A percentile compares a stretch with the other conserved stretches of the same genome.
Evolutionary conservation across 2,888 invertebrate genomes (phyloP).

Genomic region (Cerceris ruficornis): DNA sequence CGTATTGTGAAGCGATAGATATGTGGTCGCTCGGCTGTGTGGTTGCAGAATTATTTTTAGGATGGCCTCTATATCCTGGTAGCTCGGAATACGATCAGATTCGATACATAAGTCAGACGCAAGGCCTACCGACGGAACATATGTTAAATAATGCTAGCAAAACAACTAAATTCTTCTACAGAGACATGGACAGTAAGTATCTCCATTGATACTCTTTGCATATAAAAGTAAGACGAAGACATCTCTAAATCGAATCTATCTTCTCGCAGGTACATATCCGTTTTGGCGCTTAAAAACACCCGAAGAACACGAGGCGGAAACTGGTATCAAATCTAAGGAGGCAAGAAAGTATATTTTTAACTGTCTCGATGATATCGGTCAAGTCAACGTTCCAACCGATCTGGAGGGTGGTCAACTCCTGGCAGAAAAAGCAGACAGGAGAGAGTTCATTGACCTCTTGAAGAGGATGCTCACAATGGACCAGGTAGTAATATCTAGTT

Average conservation of each 20-base stretch:
- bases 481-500: slow-evolving; percentile 87
- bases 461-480: slow-evolving; percentile 99
- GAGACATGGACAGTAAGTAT: slow-evolving; percentile 93
- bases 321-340: slow-evolving; percentile 99
- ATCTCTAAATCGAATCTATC: neutral
- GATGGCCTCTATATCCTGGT: slow-evolving; percentile 99
- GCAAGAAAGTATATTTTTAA: slow-evolving; percentile 99
- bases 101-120: slow-evolving; percentile 97
- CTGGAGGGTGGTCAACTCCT: slow-evolving; percentile 97
- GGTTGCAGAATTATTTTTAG: slow-evolving; percentile 98
- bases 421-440: slow-evolving; percentile 98
- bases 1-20: slow-evolving; percentile 99
- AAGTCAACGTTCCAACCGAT: slow-evolving; percentile 98
- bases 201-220: slow-evolving; percentile 64
- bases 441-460: slow-evolving; percentile 98
- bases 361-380: slow-evolving; percentile 98
- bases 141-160: slow-evolving; percentile 99
- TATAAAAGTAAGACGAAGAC: no score
- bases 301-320: slow-evolving; percentile 99
- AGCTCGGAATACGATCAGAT: slow-evolving; percentile 99
- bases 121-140: slow-evolving; percentile 98
- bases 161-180: slow-evolving; percentile 98
- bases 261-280: slow-evolving; percentile 85
- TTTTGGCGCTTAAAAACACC: slow-evolving; percentile 96
- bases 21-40: slow-evolving; percentile 99